Evolutionary conservation across 2,888 invertebrate genomes (phyloP).

Genomic region (Dioctria linearis): DNA sequence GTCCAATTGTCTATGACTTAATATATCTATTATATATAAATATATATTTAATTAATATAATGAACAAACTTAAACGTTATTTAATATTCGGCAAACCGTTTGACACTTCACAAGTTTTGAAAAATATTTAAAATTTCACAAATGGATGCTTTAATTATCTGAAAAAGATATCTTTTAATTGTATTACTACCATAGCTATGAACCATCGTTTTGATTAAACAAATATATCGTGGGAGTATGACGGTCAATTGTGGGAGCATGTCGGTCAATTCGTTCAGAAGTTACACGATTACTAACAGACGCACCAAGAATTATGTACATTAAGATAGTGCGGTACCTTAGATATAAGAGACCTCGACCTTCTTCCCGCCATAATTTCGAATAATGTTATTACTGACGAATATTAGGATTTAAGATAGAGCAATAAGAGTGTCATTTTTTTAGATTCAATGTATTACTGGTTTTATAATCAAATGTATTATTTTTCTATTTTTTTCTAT

Average conservation of each 20-base stretch:
- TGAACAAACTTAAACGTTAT: conserved; percentile 4
- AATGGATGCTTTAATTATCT: no score
- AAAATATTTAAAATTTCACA: no score
- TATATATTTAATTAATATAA: background rate
- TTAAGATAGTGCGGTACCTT: no score
- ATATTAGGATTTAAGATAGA: no score
- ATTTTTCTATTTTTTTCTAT: no score
- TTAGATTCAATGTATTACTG: no score
- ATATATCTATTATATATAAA: background rate
- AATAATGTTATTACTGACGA: no score
- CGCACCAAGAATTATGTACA: background rate
- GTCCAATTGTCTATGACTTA: no score
- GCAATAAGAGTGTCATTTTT: no score
- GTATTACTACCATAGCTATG: background rate
- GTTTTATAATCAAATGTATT: no score
- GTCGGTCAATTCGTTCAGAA: conserved; percentile 6
- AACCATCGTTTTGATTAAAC: background rate
- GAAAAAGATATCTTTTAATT: background rate
- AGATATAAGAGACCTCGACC: no score
- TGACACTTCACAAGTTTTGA: background rate
- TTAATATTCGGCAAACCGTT: background rate
- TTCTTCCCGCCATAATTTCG: no score
- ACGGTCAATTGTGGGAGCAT: background rate
- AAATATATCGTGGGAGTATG: conserved; percentile 12
- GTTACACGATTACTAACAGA: background rate